Evolutionary conservation across 2,797 vertebrate genomes (phyloP), one percentile per base, ranked within the genome.

Genomic region (Heterohyrax brucei): DNA sequence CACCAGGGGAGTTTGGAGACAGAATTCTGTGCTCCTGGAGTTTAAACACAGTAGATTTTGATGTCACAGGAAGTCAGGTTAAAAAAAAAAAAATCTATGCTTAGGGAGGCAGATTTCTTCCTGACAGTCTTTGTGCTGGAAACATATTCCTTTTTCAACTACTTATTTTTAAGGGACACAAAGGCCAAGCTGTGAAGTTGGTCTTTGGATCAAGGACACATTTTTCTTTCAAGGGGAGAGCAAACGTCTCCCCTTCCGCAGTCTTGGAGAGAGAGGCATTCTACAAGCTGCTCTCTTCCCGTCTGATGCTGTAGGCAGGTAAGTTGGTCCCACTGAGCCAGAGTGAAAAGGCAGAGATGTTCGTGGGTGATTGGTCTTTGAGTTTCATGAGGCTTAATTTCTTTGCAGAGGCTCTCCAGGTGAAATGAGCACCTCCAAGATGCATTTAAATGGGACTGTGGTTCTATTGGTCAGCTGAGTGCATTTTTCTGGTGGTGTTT

Each of bases 401-500:
- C 84, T 89, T 81, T 82, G 75, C 94, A 95, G 97, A 96, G 80
- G 24, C 84, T 96, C 85, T 66, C 12, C n/a, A 95, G 84, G 44
- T 87, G 97, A 97, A 97, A 96, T 82, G 93, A 97, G 95, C 88
- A 84, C 33, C 91, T 87, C 96, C 97, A 93, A 84, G 97, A 97
- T 77, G 76, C 95, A 95, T 97, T 98, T 93, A 95, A 92, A 85
- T 93, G 96, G 85, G 88, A 96, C 96, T 94, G 95, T 95, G n/a
- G 91, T 50, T 44, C 70, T 84, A 7, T 12, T 24, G 78, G 62
- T 73, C 70, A 79, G 89, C 79, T 84, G 94, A 89, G 77, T 93
- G 94, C 79, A 91, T 96, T 97, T 97, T 96, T 96, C 97, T 97
- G 94, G 92, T 95, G 93, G 95, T 97, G 91, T 94, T 96, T 96